Conservation (phyloP, 2,888 invertebrate genomes). For the Chydorus sphaericus region DNA sequence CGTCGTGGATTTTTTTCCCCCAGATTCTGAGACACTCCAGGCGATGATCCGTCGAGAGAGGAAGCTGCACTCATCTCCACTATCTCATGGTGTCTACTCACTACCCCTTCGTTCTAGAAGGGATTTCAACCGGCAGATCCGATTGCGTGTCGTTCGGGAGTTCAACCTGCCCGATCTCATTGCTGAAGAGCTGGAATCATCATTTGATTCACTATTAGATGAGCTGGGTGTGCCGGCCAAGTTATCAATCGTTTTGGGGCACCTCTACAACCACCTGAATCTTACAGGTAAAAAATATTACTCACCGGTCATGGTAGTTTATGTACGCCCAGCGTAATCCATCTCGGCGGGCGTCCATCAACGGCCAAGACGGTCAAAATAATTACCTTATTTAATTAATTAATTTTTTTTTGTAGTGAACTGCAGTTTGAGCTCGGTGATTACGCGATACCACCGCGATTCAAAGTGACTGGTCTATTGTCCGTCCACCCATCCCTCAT, state of each 20-base stretch:
- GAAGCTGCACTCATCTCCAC: conserved; percentile 61
- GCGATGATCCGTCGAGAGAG: conserved; percentile 73
- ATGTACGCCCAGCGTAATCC: too few relatives aligned
- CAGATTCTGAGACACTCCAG: conserved; percentile 56
- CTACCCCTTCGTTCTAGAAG: conserved; percentile 59
- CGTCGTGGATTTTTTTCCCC: too few relatives aligned
- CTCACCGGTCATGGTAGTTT: too few relatives aligned
- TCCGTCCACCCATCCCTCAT: background rate
- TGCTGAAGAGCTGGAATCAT: conserved; percentile 56
- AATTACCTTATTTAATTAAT: background rate
- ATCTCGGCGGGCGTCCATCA: too few relatives aligned
- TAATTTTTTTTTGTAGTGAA: conserved; percentile 27
- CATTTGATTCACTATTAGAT: background rate
- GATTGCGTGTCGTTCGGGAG: conserved; percentile 80
- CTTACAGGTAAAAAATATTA: conserved; percentile 26
- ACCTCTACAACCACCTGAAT: conserved; percentile 21
- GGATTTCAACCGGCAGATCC: conserved; percentile 60
- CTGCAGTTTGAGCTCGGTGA: conserved; percentile 75
- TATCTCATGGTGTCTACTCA: conserved; percentile 61
- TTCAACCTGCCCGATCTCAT: conserved; percentile 83
- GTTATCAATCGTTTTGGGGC: too few relatives aligned
- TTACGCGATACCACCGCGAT: conserved; percentile 30
- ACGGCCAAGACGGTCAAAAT: too few relatives aligned
- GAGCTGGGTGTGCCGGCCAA: background rate
- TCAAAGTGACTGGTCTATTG: background rate